phyloP scores from a whole-genome alignment of 2,888 invertebrate genomes.

The Dioctria rufipes region DNA sequence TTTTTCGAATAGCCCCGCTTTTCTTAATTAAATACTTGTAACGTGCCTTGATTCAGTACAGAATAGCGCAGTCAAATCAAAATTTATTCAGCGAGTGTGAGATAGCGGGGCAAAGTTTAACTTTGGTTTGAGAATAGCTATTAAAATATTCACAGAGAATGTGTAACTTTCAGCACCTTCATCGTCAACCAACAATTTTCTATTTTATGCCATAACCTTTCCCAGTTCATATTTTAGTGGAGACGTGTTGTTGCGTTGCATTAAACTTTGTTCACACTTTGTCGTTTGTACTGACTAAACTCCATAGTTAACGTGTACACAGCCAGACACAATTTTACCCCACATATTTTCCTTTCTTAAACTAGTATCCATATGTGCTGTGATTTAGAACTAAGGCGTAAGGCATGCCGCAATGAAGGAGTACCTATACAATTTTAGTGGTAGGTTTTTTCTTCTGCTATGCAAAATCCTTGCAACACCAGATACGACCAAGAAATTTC shows the following conservation, averaged over 20 bases:
- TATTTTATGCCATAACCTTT: conserved; percentile 26
- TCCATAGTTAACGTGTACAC: conserved; percentile 9
- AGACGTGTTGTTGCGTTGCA: conserved; percentile 51
- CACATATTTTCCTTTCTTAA: conserved; percentile 3
- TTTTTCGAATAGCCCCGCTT: conserved; percentile 30
- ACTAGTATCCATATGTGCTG: conserved; percentile 1
- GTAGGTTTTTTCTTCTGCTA: too few species aligned
- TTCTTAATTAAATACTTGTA: conserved; percentile 46
- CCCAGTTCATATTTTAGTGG: conserved; percentile 37
- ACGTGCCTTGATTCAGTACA: conserved; percentile 19
- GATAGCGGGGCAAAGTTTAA: conserved; percentile 31
- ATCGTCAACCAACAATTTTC: conserved; percentile 54
- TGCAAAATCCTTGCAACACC: too few species aligned
- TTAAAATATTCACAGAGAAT: conserved; percentile 51
- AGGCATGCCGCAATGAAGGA: too few species aligned
- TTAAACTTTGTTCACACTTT: conserved; percentile 57
- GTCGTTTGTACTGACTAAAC: conserved; percentile 36
- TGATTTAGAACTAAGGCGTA: not conserved
- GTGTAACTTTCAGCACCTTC: conserved; percentile 53
- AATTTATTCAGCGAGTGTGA: conserved; percentile 18
- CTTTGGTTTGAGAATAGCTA: conserved; percentile 38
- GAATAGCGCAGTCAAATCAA: conserved; percentile 39
- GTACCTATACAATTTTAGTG: too few species aligned
- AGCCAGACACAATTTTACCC: conserved; percentile 23
- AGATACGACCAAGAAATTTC: too few species aligned